Evolutionary conservation across 2,113 vertebrate genomes (phyloP).

Genomic region (Tympanuchus pallidicinctus): DNA sequence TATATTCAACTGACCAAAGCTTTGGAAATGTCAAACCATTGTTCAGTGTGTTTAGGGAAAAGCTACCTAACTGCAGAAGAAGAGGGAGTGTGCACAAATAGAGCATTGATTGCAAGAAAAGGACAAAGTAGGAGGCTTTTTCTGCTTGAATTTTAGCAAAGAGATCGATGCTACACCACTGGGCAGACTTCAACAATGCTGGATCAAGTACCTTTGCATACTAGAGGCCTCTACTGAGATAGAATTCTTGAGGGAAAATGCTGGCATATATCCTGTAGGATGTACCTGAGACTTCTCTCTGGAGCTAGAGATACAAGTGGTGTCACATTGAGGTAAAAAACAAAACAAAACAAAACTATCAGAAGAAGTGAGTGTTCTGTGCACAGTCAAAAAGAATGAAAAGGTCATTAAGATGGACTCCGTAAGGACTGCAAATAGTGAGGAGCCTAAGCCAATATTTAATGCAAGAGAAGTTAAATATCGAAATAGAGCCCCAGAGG

Average conservation of each 20-base stretch:
- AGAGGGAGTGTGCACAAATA: background rate
- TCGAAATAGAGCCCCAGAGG: background rate
- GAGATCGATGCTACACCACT: background rate
- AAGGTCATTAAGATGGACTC: background rate
- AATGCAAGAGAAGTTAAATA: background rate
- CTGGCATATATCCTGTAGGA: background rate
- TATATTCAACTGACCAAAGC: background rate
- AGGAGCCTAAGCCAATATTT: background rate
- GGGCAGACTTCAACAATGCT: fast-evolving
- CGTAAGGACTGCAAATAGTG: background rate
- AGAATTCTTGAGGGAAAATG: background rate
- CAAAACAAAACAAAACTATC: background rate
- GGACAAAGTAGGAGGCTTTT: fast-evolving
- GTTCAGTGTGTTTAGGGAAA: fast-evolving
- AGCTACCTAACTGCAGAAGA: background rate
- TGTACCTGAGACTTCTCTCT: background rate
- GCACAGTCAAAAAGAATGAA: background rate
- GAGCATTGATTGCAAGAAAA: background rate
- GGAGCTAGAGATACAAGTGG: fast-evolving
- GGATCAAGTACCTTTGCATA: background rate
- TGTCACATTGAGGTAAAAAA: background rate
- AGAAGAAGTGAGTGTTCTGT: fast-evolving
- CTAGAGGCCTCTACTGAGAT: background rate
- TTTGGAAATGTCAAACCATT: background rate
- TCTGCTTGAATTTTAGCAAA: background rate